Conservation (phyloP, 2,888 invertebrate genomes). For the Drosophila siamana region DNA sequence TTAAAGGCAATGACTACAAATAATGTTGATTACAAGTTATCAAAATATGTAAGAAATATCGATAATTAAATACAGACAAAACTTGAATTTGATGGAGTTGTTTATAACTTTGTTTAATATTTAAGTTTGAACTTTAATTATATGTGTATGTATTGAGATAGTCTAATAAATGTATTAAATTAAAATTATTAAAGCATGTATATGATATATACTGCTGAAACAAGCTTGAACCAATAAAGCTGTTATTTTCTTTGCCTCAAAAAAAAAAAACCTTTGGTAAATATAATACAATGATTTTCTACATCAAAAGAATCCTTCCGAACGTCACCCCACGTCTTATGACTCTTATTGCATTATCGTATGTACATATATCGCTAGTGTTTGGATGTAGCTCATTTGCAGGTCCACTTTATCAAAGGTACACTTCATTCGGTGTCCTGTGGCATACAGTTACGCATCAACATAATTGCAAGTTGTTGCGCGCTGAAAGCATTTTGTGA, state of each 20-base stretch:
- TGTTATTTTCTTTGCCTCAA: neutral
- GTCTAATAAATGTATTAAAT: too few species aligned
- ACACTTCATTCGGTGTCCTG: slow-evolving; percentile 12
- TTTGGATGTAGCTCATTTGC: slow-evolving; percentile 28
- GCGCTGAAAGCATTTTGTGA: slow-evolving; percentile 69
- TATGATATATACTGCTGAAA: too few species aligned
- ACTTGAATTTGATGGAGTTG: too few species aligned
- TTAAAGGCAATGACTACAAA: too few species aligned
- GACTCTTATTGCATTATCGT: slow-evolving; percentile 12
- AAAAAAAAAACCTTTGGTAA: neutral
- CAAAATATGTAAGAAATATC: too few species aligned
- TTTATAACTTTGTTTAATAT: too few species aligned
- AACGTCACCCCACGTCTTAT: neutral
- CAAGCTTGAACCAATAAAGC: neutral
- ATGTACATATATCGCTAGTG: too few species aligned
- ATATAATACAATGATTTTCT: neutral
- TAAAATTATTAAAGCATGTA: too few species aligned
- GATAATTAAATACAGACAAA: too few species aligned
- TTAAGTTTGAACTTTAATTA: too few species aligned
- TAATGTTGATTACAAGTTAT: too few species aligned
- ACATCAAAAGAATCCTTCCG: neutral
- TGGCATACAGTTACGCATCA: slow-evolving; percentile 51
- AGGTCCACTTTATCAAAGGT: slow-evolving; percentile 32
- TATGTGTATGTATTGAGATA: too few species aligned
- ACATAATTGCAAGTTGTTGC: slow-evolving; percentile 75